Conservation (phyloP, 2,888 invertebrate genomes). For the Tipula vernalis region DNA sequence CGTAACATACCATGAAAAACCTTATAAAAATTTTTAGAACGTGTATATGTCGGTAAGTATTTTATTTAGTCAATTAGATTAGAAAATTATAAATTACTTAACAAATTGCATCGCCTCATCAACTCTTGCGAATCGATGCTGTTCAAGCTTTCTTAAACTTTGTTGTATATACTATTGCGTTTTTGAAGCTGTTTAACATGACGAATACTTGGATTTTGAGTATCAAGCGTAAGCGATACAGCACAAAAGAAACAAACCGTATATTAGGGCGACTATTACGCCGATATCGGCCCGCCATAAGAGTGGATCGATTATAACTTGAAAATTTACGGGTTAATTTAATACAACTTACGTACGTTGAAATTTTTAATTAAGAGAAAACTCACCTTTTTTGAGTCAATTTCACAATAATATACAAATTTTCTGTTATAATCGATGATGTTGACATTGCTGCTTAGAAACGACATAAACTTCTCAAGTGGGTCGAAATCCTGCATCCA, state of each 20-base stretch:
- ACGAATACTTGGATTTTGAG: conserved; percentile 79
- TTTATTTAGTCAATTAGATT: background rate
- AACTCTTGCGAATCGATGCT: conserved; percentile 63
- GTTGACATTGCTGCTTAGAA: conserved; percentile 66
- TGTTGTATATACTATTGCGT: conserved; percentile 84
- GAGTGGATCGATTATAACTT: conserved; percentile 73
- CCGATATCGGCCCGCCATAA: conserved; percentile 72
- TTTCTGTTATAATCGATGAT: conserved; percentile 68
- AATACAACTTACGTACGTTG: too few relatives aligned
- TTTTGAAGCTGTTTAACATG: conserved; percentile 78
- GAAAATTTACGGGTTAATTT: conserved; percentile 35
- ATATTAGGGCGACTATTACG: conserved; percentile 56
- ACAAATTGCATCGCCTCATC: conserved; percentile 39
- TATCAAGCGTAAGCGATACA: conserved; percentile 78
- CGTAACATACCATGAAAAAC: conserved; percentile 9
- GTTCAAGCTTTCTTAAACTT: conserved; percentile 50
- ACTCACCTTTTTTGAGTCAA: conserved; percentile 52
- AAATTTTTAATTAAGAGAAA: background rate
- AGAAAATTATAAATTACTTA: conserved; percentile 25
- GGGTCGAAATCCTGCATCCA: conserved; percentile 87
- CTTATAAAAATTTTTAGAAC: background rate
- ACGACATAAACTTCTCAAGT: conserved; percentile 73
- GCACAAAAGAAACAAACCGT: conserved; percentile 51
- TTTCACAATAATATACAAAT: conserved; percentile 92
- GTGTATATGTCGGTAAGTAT: background rate